Percentiles rank a stretch among this genome's conserved stretches.
Evolutionary conservation across 2,113 vertebrate species (phyloP).

Genomic region (Anarhynchus alexandrinus): DNA sequence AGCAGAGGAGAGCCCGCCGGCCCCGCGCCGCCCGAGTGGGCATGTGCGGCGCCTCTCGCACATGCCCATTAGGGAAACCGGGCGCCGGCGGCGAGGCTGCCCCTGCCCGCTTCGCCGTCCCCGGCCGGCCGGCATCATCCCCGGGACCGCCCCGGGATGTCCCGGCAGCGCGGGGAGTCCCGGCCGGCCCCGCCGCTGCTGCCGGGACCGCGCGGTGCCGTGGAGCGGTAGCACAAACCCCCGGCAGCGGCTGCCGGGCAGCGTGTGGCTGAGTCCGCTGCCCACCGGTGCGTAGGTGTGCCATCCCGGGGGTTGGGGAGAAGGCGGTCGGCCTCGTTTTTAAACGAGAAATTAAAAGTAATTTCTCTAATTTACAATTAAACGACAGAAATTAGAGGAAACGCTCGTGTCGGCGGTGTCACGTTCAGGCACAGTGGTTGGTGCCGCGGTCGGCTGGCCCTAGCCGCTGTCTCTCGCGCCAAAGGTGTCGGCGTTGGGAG

Average conservation of each 20-base stretch:
- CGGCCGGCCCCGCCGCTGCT: neutral
- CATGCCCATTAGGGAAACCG: conserved; percentile 34
- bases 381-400: neutral
- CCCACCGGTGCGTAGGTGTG: neutral
- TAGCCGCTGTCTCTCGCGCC: fast-evolving
- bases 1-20: neutral
- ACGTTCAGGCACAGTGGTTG: fast-evolving
- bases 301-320: no score
- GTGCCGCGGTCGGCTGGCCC: neutral
- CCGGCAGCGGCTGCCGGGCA: no score
- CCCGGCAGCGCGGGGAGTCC: neutral
- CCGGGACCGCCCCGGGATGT: neutral
- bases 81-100: neutral
- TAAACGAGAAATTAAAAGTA: no score
- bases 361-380: no score
- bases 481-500: neutral
- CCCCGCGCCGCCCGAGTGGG: conserved; percentile 7
- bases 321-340: neutral
- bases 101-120: neutral
- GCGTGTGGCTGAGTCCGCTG: neutral
- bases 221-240: no score
- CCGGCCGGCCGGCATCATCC: no score
- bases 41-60: conserved; percentile 52
- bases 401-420: fast-evolving
- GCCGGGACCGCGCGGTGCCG: neutral